These are phyloP conservation scores for Epirrhoe alternata DNA, from an alignment of 2,888 invertebrate genomes.

Conservation along the genomic window DNA sequence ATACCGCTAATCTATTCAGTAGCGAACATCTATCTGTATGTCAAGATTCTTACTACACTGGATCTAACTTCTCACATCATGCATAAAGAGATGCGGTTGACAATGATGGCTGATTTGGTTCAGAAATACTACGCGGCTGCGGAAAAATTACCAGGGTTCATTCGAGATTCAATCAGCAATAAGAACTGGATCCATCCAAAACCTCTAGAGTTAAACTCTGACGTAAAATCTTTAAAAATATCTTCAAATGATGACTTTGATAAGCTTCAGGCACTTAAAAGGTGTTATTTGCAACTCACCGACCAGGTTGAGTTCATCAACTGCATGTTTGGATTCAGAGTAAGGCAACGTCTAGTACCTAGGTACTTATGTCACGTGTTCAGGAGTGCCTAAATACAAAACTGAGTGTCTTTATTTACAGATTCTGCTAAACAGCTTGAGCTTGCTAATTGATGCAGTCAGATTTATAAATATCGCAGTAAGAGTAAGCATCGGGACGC, in stretches of 20 bases:
- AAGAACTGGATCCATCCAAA: slow-evolving; percentile 57
- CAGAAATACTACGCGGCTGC: slow-evolving; percentile 49
- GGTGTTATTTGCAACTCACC: slow-evolving; percentile 65
- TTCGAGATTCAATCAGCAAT: slow-evolving; percentile 50
- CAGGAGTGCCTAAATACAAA: not conserved
- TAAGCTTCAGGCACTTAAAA: slow-evolving; percentile 57
- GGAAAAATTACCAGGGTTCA: slow-evolving; percentile 39
- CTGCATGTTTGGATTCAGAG: slow-evolving; percentile 70
- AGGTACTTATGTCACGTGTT: not conserved
- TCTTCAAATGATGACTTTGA: slow-evolving; percentile 34
- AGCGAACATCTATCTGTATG: slow-evolving; percentile 62
- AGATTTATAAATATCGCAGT: slow-evolving; percentile 64
- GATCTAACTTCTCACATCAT: slow-evolving; percentile 66
- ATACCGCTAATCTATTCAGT: slow-evolving; percentile 53
- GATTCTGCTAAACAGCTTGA: slow-evolving; percentile 68
- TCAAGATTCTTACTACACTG: slow-evolving; percentile 67
- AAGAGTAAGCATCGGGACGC: slow-evolving; percentile 58
- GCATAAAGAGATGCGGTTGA: slow-evolving; percentile 63
- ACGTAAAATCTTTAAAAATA: slow-evolving; percentile 29
- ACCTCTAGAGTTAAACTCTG: slow-evolving; percentile 21
- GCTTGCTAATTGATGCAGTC: slow-evolving; percentile 69
- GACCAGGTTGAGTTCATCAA: slow-evolving; percentile 71
- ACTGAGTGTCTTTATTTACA: slow-evolving; percentile 49
- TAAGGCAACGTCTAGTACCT: slow-evolving; percentile 50
- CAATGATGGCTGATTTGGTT: slow-evolving; percentile 56